phyloP scores from a whole-genome alignment of 2,797 vertebrate species.

The Enteromius treurensis region DNA sequence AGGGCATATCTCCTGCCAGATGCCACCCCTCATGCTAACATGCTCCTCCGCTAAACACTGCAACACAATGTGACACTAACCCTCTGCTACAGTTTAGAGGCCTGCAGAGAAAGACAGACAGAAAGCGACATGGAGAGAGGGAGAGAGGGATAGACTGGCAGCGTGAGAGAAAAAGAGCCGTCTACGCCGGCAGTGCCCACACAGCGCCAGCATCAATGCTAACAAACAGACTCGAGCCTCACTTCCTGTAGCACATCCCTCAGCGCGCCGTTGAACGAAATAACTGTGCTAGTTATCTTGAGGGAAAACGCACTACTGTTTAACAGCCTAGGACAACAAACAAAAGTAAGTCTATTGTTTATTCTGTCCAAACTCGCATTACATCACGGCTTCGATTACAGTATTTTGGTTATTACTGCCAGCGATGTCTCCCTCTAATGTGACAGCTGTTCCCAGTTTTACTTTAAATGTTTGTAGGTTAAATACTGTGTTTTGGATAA shows the following conservation, averaged over 20 bases:
- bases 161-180: slow-evolving; percentile 11
- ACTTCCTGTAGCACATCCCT: slow-evolving; percentile 69
- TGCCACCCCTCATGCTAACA: slow-evolving; percentile 43
- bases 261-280: slow-evolving; percentile 52
- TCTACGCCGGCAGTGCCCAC: slow-evolving; percentile 49
- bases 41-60: slow-evolving; percentile 43
- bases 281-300: slow-evolving; percentile 57
- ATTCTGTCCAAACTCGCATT: slow-evolving; percentile 62
- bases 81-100: slow-evolving; percentile 62
- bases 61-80: slow-evolving; percentile 58
- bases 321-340: slow-evolving; percentile 55
- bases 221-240: slow-evolving; percentile 50
- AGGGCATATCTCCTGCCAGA: slow-evolving; percentile 52
- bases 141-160: slow-evolving; percentile 21
- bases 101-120: slow-evolving; percentile 46
- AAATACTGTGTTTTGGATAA: slow-evolving; percentile 70
- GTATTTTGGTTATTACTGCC: slow-evolving; percentile 63
- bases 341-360: slow-evolving; percentile 58
- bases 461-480: slow-evolving; percentile 67
- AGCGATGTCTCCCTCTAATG: slow-evolving; percentile 63
- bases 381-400: slow-evolving; percentile 63
- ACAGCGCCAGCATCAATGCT: slow-evolving; percentile 44
- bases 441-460: slow-evolving; percentile 69
- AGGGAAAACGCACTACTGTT: slow-evolving; percentile 56
- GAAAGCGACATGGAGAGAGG: slow-evolving; percentile 13